Percentiles rank a stretch among this genome's conserved stretches.
These are phyloP conservation scores for Zosterops hypoxanthus DNA, from an alignment of 2,113 vertebrate genomes.

Conservation along the genomic window DNA sequence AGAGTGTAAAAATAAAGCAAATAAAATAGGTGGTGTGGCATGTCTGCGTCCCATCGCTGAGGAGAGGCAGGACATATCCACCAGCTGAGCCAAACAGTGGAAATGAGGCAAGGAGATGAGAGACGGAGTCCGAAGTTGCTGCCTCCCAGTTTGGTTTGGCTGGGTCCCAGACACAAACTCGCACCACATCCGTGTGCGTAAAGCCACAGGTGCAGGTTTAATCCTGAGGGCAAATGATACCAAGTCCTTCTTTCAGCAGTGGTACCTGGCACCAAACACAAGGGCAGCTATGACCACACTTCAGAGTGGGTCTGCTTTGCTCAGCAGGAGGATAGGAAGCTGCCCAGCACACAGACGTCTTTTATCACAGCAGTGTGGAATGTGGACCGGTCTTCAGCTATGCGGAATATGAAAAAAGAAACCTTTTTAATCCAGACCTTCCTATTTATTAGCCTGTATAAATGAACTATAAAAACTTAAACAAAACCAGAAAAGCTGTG, in stretches of 20 bases:
- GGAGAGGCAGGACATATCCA: background rate
- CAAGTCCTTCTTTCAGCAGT: background rate
- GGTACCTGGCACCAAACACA: background rate
- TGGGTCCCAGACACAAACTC: background rate
- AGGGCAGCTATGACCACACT: background rate
- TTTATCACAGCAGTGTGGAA: background rate
- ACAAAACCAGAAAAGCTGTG: background rate
- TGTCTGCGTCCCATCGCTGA: rapidly evolving
- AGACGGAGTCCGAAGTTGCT: background rate
- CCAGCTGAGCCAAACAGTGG: background rate
- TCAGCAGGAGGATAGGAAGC: background rate
- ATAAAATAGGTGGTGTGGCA: background rate
- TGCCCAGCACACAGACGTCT: rapidly evolving
- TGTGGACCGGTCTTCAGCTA: background rate
- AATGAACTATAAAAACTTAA: constrained; percentile 19
- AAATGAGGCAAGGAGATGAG: background rate
- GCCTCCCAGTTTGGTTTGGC: background rate
- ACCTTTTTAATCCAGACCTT: background rate
- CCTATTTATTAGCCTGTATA: constrained; percentile 20
- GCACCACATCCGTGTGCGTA: rapidly evolving
- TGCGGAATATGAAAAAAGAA: background rate
- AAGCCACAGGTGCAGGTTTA: background rate
- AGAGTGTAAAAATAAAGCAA: background rate
- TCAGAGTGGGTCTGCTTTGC: background rate
- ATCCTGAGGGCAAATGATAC: background rate